Percentiles rank a stretch among this genome's conserved stretches.
Evolutionary conservation across 2,113 vertebrate genomes (phyloP).

Genomic region (Chaetorhynchus papuensis): DNA sequence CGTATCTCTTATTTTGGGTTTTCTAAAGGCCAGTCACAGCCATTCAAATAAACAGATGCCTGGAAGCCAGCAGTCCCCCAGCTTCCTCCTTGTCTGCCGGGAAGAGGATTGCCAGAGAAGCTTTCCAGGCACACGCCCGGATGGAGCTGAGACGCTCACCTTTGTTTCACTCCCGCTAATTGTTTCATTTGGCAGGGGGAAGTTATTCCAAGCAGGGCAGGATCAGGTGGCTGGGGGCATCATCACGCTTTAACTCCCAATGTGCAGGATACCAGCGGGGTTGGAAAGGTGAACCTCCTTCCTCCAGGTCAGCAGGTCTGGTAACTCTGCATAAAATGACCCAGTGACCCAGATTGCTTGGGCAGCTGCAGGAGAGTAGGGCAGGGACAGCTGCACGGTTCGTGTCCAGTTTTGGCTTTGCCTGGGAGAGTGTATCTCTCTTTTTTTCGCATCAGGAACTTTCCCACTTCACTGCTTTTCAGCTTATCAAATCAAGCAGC

Average conservation of each 20-base stretch:
- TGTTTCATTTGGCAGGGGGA: not conserved
- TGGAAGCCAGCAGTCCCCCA: not conserved
- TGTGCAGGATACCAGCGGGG: not conserved
- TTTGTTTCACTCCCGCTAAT: not conserved
- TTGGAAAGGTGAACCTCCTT: not conserved
- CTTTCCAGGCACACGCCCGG: not conserved
- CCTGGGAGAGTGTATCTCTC: not conserved
- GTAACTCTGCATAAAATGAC: not conserved
- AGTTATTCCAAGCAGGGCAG: not conserved
- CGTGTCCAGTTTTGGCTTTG: not conserved
- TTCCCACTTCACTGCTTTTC: not conserved
- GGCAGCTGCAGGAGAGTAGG: not conserved
- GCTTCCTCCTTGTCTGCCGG: not conserved
- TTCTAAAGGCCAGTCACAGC: not conserved
- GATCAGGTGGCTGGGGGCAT: not conserved
- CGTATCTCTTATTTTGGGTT: not conserved
- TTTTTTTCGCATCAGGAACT: not conserved
- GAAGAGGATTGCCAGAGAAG: not conserved
- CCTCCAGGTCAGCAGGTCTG: not conserved
- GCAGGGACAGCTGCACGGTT: not conserved
- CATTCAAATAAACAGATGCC: not conserved
- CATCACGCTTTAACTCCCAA: not conserved
- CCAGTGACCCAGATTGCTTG: not conserved
- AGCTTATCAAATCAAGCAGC: not conserved
- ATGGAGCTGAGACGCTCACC: not conserved